These are phyloP conservation scores for Polydrusus pterygomalis DNA, from an alignment of 2,888 invertebrate species.

Conservation along the genomic window DNA sequence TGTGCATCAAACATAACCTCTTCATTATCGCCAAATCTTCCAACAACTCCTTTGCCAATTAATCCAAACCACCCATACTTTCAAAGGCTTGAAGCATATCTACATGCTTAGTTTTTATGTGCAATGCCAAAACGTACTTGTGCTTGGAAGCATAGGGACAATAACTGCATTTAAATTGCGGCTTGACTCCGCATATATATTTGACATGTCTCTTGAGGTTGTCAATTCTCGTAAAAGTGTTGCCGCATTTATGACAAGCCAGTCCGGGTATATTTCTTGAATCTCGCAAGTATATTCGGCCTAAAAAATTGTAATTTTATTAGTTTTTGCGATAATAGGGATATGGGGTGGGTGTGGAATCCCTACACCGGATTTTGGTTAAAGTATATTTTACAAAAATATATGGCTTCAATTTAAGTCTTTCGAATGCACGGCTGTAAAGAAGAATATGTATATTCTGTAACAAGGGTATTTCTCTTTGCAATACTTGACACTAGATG, in stretches of 20 bases:
- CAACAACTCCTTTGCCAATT: background rate
- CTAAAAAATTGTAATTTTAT: constrained; percentile 30
- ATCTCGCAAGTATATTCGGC: constrained; percentile 24
- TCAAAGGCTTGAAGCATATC: constrained; percentile 45
- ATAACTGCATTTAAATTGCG: constrained; percentile 36
- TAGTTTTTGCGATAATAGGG: constrained; percentile 8
- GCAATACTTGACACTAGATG: too few relatives aligned
- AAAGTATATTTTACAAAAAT: constrained; percentile 1
- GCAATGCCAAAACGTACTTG: constrained; percentile 62
- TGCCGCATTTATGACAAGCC: constrained; percentile 58
- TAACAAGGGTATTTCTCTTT: too few relatives aligned
- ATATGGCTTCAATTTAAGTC: background rate
- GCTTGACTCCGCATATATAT: constrained; percentile 21
- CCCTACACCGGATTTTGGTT: constrained; percentile 22
- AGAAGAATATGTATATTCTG: too few relatives aligned
- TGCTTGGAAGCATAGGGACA: constrained; percentile 63
- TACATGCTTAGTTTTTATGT: constrained; percentile 61
- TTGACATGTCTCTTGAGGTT: constrained; percentile 47
- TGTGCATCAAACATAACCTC: too few relatives aligned
- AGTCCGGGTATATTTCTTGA: constrained; percentile 20
- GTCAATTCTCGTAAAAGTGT: constrained; percentile 60
- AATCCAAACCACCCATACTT: background rate
- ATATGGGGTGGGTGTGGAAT: background rate
- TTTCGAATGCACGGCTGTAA: too few relatives aligned
- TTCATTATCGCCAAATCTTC: too few relatives aligned